A percentile compares a stretch with the other conserved stretches of the same genome.
phyloP scores from a whole-genome alignment of 2,888 invertebrate genomes.

The Seira sanloemensis region DNA sequence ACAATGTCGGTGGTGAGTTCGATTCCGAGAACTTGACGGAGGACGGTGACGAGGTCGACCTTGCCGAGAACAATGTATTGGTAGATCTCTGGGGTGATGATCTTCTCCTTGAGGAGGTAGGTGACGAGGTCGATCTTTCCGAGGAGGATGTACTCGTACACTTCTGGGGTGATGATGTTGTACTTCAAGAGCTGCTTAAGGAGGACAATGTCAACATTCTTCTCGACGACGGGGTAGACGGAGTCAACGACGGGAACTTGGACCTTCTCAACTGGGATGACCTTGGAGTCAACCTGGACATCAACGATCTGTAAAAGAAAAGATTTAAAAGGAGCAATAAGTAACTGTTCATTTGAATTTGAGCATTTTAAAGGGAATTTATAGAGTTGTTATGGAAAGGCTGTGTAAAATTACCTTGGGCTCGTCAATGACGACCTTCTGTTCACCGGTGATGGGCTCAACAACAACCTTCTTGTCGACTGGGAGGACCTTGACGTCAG shows the following conservation, averaged over 20 bases:
- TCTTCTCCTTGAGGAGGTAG: constrained; percentile 22
- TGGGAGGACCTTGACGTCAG: constrained; percentile 53
- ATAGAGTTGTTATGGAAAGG: no score
- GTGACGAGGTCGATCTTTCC: background rate
- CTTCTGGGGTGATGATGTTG: background rate
- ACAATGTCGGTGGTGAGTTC: no score
- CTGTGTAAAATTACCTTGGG: constrained; percentile 22
- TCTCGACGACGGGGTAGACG: constrained; percentile 22
- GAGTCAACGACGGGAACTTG: constrained; percentile 21
- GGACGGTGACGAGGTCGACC: constrained; percentile 7
- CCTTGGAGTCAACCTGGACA: constrained; percentile 8
- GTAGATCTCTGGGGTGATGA: constrained; percentile 9
- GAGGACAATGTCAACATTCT: background rate
- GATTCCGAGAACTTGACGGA: constrained; percentile 7
- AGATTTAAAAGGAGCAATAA: no score
- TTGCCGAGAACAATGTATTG: background rate
- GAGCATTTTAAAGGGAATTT: background rate
- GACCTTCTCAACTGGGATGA: constrained; percentile 18
- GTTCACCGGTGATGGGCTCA: constrained; percentile 58
- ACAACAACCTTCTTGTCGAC: constrained; percentile 35
- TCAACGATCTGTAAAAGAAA: background rate
- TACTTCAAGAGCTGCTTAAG: constrained; percentile 3
- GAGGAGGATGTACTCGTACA: background rate
- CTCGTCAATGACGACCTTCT: constrained; percentile 27
- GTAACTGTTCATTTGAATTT: background rate